These are phyloP conservation scores for Redunca redunca DNA, from an alignment of 2,113 vertebrate genomes.

Conservation along the genomic window DNA sequence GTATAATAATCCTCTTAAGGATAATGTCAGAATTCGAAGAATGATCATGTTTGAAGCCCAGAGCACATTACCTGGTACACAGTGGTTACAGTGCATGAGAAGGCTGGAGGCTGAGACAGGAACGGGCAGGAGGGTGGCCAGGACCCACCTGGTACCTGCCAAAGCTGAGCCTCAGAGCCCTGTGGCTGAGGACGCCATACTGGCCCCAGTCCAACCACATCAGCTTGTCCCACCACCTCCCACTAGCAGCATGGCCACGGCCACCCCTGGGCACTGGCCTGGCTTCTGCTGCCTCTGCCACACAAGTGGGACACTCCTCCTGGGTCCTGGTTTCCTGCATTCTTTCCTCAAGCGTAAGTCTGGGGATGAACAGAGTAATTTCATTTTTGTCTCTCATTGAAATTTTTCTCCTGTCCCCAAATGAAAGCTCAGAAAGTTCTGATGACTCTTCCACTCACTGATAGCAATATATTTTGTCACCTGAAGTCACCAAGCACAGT, in stretches of 20 bases:
- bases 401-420: not conserved
- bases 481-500: not conserved
- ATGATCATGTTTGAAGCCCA: not conserved
- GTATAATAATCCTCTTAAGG: not conserved
- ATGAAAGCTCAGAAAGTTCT: not conserved
- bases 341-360: not conserved
- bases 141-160: not conserved
- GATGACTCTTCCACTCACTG: not conserved
- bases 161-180: not conserved
- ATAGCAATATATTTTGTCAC: not conserved
- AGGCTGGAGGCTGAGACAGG: not conserved
- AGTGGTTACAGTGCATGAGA: not conserved
- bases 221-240: rapidly evolving
- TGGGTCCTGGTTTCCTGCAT: not conserved
- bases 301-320: rapidly evolving
- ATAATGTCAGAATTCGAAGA: not conserved
- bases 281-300: not conserved
- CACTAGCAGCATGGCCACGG: not conserved
- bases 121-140: not conserved
- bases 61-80: not conserved
- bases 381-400: not conserved
- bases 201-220: not conserved
- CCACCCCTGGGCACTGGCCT: not conserved
- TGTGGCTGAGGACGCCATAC: not conserved
- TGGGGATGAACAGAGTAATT: not conserved